Conservation (phyloP, 2,888 invertebrate species). For the Cynaeus angustus region DNA sequence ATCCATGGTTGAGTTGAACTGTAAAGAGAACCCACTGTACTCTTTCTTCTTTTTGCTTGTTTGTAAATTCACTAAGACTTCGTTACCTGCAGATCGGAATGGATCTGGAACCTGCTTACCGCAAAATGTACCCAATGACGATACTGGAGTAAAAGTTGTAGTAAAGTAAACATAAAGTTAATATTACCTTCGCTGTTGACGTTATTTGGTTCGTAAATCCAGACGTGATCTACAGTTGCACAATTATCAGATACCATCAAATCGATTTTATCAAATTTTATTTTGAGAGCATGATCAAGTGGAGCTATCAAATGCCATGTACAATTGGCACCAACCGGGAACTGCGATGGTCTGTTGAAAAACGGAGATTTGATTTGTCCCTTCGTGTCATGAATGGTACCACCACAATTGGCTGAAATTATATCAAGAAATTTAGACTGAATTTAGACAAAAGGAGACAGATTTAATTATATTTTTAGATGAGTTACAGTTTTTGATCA, state of each 20-base stretch:
- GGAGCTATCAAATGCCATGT: conserved; percentile 81
- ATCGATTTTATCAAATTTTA: conserved; percentile 55
- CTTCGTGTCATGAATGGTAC: conserved; percentile 76
- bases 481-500: too few species aligned
- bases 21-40: conserved; percentile 74
- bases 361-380: conserved; percentile 81
- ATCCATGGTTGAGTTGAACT: conserved; percentile 74
- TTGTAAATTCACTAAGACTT: conserved; percentile 74
- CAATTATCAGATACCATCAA: conserved; percentile 41
- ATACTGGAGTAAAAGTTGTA: conserved; percentile 44
- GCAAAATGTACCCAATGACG: conserved; percentile 68
- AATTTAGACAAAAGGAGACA: neutral
- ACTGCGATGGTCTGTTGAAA: conserved; percentile 75
- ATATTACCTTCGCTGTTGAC: conserved; percentile 48
- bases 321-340: conserved; percentile 78
- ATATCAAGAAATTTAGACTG: neutral
- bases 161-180: too few species aligned
- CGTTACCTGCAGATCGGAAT: conserved; percentile 73
- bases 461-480: too few species aligned
- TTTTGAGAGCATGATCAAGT: conserved; percentile 61
- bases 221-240: conserved; percentile 46
- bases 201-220: conserved; percentile 52
- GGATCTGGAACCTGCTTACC: conserved; percentile 68
- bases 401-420: conserved; percentile 80
- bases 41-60: conserved; percentile 69